phyloP scores from a whole-genome alignment of 1,140 invertebrate genomes.

The Ceratina calcarata region DNA sequence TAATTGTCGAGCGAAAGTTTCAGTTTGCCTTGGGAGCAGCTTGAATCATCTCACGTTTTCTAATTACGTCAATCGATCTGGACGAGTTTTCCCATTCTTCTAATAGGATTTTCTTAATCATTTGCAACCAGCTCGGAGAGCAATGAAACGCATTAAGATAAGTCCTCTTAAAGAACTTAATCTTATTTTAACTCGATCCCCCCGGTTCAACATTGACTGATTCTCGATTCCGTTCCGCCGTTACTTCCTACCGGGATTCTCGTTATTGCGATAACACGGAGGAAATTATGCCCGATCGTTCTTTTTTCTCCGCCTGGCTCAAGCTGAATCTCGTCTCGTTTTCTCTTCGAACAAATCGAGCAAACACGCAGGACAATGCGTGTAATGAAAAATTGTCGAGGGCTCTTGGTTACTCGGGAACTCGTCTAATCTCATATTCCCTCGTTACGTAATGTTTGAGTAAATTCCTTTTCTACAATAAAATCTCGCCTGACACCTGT shows the following conservation, averaged over 20 bases:
- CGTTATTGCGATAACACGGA: conserved; percentile 5
- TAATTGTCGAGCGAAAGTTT: no score
- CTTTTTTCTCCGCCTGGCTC: no score
- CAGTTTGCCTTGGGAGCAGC: no score
- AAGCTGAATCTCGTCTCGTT: background rate
- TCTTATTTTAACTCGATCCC: conserved; percentile 5
- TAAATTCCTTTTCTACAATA: no score
- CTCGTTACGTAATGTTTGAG: no score
- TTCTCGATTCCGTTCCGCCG: conserved; percentile 14
- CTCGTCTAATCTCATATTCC: no score
- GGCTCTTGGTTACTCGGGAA: no score
- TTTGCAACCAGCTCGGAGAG: conserved; percentile 10
- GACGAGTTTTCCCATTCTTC: conserved; percentile 5
- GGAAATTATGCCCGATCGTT: conserved; percentile 2
- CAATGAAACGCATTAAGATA: conserved; percentile 16
- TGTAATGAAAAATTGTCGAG: no score
- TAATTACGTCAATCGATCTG: conserved; percentile 4
- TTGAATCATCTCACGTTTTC: background rate
- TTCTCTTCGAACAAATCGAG: background rate
- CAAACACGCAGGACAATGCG: background rate
- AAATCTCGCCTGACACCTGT: no score
- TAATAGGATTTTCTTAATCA: conserved; percentile 35
- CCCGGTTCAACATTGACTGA: conserved; percentile 14
- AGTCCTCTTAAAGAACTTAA: conserved; percentile 18
- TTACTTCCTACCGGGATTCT: background rate